Base-by-base conservation (phyloP, 2,797 vertebrate species). In the Hylomyscus alleni region DNA sequence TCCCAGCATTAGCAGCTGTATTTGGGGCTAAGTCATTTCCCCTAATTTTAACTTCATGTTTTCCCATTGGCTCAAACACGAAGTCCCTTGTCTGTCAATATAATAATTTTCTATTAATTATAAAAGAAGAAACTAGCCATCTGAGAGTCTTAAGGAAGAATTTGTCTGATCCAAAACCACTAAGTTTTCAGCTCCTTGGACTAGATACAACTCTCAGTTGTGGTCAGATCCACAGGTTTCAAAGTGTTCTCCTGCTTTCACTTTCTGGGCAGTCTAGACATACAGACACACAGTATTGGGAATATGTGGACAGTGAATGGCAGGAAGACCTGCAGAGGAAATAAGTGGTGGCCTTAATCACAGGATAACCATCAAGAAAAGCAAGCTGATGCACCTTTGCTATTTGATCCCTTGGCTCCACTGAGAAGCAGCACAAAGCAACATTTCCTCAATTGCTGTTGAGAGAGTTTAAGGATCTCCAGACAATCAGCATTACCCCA, bases 161-260 rank as follows among this genome's bases (percentile, higher is more conserved):
- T 98, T 98, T 98, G 97, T 97, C 97, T 98, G 98, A 98, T 97
- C 96, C 97, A 97, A 98, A 97, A 98, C 98, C 98, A 24, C 97
- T 96, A 97, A 98, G 98, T 98, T 99, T 98, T 97, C 98, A 98
- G 98, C 96, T 97, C 95, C 97, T 98, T 98, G 98, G 98, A 98
- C 97, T 96, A 94, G 97, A 85, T 93, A 97, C 92, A 98, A 94
- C 97, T 98, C 98, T 98, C 98, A 98, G 98, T 98, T 99, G 98
- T 98, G 98, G 98, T 98, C 97, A 98, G 97, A 98, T 97, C 96
- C 95, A 96, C 97, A 97, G 97, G 98, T 98, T 98, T 99, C 98
- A 98, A 98, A 99, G 98, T 98, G 92, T 95, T 93, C 97, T 47
- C 97, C 97, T 98, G 98, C 98, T 98, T 98, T 98, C 86, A 97